A percentile compares a stretch with the other conserved stretches of the same genome.
These are phyloP conservation scores for Gobionotothen gibberifrons DNA, from an alignment of 2,797 vertebrate genomes.

Conservation along the genomic window DNA sequence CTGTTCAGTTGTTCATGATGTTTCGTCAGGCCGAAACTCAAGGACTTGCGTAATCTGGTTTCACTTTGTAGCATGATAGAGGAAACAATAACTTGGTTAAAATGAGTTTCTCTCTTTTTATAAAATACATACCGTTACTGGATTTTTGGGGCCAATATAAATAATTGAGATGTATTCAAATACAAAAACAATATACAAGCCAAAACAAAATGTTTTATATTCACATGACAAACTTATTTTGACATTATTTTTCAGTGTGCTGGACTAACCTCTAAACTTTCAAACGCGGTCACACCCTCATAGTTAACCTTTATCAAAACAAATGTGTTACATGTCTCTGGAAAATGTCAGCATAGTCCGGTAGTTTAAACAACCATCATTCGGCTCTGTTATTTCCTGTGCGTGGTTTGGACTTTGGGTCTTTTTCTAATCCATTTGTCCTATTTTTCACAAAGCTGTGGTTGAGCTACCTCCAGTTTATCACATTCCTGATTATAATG, in stretches of 20 bases:
- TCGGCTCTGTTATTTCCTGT: constrained; percentile 15
- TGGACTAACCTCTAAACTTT: background rate
- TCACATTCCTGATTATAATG: background rate
- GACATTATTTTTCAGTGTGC: background rate
- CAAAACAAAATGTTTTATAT: background rate
- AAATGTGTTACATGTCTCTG: background rate
- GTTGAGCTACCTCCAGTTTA: background rate
- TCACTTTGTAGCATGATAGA: background rate
- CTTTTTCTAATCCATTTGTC: constrained; percentile 6
- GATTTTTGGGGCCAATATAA: background rate
- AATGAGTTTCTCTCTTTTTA: background rate
- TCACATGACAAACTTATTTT: background rate
- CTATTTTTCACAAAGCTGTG: background rate
- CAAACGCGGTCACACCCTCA: background rate
- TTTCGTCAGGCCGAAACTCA: too few species aligned
- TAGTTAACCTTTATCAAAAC: background rate
- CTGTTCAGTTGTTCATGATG: too few species aligned
- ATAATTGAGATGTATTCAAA: background rate
- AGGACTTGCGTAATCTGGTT: background rate
- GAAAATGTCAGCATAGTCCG: background rate
- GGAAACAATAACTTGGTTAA: background rate
- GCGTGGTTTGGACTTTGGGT: background rate
- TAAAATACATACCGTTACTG: background rate
- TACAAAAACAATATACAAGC: background rate
- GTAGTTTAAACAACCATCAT: background rate